Evolutionary conservation across 2,113 vertebrate species (phyloP).

Genomic region (Eublepharis macularius): DNA sequence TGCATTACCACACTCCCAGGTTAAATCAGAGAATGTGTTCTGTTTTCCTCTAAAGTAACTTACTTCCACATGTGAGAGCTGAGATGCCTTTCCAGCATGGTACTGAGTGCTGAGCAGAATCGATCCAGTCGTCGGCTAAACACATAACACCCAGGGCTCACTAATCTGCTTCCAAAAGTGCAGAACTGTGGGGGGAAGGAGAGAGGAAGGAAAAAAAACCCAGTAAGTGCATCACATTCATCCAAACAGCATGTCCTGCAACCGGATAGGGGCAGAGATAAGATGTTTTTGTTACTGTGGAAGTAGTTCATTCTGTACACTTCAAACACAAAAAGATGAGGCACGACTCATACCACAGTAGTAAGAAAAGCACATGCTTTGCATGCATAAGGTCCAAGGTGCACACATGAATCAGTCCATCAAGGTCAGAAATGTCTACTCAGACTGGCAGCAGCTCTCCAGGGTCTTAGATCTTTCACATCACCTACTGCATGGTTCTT

Average conservation of each 20-base stretch:
- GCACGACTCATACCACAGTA: not conserved
- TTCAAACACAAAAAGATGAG: not conserved
- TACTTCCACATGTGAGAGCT: constrained; percentile 92
- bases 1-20: not conserved
- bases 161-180: constrained; percentile 86
- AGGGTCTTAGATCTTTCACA: no score
- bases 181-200: constrained; percentile 76
- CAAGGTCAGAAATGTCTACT: no score
- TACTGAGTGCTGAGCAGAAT: constrained; percentile 87
- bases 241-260: not conserved
- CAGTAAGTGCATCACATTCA: not conserved
- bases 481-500: no score
- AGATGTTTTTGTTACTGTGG: not conserved
- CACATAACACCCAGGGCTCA: constrained; percentile 87
- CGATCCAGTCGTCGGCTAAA: constrained; percentile 90
- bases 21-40: not conserved
- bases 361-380: not conserved
- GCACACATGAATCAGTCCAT: no score
- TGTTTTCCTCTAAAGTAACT: constrained; percentile 40
- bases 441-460: no score
- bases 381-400: not conserved
- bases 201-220: not conserved
- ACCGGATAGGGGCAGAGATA: not conserved
- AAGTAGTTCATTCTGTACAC: not conserved
- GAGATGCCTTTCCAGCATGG: constrained; percentile 91